Percentiles rank a stretch among this genome's conserved stretches.
phyloP scores from a whole-genome alignment of 1,140 invertebrate species.

The Drosophila sproati region DNA sequence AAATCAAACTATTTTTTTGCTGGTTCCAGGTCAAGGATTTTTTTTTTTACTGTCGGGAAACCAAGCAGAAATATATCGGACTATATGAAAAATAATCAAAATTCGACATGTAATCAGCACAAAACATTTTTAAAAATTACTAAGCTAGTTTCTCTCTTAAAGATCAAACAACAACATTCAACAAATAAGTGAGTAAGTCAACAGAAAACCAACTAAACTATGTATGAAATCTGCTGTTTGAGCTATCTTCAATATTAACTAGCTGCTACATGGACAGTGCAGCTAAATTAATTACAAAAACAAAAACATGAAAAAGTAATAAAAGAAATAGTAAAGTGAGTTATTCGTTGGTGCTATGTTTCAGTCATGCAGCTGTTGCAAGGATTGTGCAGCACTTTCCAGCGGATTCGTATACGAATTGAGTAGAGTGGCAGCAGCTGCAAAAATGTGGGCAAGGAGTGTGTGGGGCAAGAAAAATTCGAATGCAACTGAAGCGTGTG shows the following conservation, averaged over 20 bases:
- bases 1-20: no score
- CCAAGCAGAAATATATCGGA: no score
- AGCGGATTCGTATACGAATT: slow-evolving; percentile 51
- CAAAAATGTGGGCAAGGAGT: slow-evolving; percentile 15
- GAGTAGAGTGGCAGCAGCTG: slow-evolving; percentile 69
- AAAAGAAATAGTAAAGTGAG: slow-evolving; percentile 44
- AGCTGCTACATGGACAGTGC: slow-evolving; percentile 16
- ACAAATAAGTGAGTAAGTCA: no score
- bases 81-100: no score
- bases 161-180: no score
- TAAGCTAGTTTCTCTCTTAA: no score
- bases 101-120: no score
- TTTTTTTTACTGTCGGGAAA: no score
- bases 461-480: slow-evolving; percentile 42
- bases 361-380: slow-evolving; percentile 47
- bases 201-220: not conserved
- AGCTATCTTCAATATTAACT: not conserved
- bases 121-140: no score
- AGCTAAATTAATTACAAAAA: slow-evolving; percentile 69
- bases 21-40: no score
- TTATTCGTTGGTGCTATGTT: slow-evolving; percentile 15
- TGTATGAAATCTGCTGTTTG: not conserved
- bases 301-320: slow-evolving; percentile 45
- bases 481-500: slow-evolving; percentile 27
- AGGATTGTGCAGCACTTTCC: slow-evolving; percentile 57